A percentile compares a stretch with the other conserved stretches of the same genome.
These are phyloP conservation scores for Limnephilus auricula DNA, from an alignment of 2,888 invertebrate genomes.

Conservation along the genomic window DNA sequence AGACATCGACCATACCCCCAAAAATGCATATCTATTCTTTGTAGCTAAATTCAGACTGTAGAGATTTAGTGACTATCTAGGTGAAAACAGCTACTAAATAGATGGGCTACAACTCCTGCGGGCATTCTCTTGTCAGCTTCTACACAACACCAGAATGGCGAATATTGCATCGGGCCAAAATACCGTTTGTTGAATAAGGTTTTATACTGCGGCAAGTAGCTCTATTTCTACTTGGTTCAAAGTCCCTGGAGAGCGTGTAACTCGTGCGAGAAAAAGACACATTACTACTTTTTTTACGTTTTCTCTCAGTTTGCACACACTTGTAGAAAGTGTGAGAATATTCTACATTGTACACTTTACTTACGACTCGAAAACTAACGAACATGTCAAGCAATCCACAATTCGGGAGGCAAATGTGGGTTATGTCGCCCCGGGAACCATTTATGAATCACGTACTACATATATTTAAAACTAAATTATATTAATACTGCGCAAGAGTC, in stretches of 20 bases:
- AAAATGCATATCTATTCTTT: too few relatives aligned
- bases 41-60: too few relatives aligned
- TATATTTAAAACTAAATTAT: too few relatives aligned
- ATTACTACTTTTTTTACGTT: neutral
- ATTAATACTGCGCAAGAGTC: too few relatives aligned
- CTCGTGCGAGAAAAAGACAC: neutral
- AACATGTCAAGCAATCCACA: too few relatives aligned
- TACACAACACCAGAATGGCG: neutral
- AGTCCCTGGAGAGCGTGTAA: neutral
- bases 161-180: neutral
- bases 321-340: neutral
- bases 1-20: too few relatives aligned
- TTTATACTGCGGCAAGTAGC: neutral
- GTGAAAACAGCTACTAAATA: neutral
- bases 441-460: too few relatives aligned
- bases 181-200: neutral
- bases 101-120: neutral
- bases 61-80: neutral
- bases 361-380: neutral
- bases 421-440: too few relatives aligned
- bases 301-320: neutral
- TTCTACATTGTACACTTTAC: neutral
- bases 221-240: neutral
- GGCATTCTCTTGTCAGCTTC: neutral
- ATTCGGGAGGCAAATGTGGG: too few relatives aligned